Evolutionary conservation across 2,888 invertebrate genomes (phyloP), one percentile per base, ranked within the genome.

Genomic region (Drosophila quinaria): DNA sequence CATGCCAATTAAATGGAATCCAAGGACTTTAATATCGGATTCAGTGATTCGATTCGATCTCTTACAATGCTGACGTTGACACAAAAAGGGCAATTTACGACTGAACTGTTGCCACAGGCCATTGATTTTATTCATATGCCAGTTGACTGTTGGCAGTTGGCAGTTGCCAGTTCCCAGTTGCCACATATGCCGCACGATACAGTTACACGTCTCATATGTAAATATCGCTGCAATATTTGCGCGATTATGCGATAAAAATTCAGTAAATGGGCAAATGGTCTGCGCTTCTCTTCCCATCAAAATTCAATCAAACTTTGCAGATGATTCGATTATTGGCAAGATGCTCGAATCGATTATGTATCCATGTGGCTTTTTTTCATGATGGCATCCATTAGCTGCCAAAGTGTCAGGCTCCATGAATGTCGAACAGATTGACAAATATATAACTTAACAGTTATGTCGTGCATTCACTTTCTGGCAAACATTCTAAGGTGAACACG

Each of bases 241-340:
- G 22, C 70, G 60, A 66, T 87, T 74, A 74, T 78, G 74, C 58
- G 58, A 83, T 69, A 66, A 59, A 68, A 74, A 59, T 67, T 54
- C 61, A 42, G 61, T 25, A 25, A 11, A 22, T 39, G 25, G 46
- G 19, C 62, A 56, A 61, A 68, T 60, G 10, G 4, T 55, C 50
- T 22, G 10, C 35, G 61, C 39, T 41, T 42, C 33, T 50, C 29
- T 50, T 50, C 33, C 19, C 63, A 65, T 72, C 55, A 61, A 61
- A 70, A 73, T 46, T 68, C 59, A 73, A 66, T 79, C 61, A 47
- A 55, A 67, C 25, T 61, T 52, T 42, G 42, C 58, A 72, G 61
- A 63, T 81, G 69, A 73, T 81, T 70, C 52, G 72, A 67, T 71
- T 81, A 72, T 78, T 60, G 81, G 22, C 64, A 56, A 63, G 47